phyloP scores from a whole-genome alignment of 2,113 vertebrate species.

The Empidonax alnorum region DNA sequence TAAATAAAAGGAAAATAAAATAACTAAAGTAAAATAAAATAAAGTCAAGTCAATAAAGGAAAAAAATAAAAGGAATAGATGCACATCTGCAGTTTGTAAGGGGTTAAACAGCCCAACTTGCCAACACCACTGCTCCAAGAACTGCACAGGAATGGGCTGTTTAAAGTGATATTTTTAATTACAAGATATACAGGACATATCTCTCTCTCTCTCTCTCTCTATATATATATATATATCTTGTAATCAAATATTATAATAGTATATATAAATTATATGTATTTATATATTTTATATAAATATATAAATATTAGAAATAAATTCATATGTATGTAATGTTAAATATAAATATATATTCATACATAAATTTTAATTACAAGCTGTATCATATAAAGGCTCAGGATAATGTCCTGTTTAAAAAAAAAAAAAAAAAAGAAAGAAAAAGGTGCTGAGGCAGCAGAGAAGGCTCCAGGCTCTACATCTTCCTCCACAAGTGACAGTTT shows the following conservation, averaged over 20 bases:
- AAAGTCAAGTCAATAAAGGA: too few relatives aligned
- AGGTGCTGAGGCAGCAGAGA: constrained; percentile 62
- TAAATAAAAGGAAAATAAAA: background rate
- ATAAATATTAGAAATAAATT: too few relatives aligned
- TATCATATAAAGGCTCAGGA: background rate
- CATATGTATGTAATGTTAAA: too few relatives aligned
- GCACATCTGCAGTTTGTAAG: background rate
- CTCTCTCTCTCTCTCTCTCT: too few relatives aligned
- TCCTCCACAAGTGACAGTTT: constrained; percentile 40
- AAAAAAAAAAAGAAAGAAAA: background rate
- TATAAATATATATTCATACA: too few relatives aligned
- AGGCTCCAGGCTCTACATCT: constrained; percentile 59
- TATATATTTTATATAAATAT: too few relatives aligned
- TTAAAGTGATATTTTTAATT: constrained; percentile 26
- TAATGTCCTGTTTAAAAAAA: background rate
- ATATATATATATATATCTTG: too few relatives aligned
- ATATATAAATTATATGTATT: too few relatives aligned
- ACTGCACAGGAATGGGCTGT: background rate
- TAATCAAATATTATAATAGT: too few relatives aligned
- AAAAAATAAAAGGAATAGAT: background rate
- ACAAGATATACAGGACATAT: background rate
- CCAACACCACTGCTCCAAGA: background rate
- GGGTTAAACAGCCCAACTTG: background rate
- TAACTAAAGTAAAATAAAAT: too few relatives aligned
- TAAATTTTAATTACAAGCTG: constrained; percentile 25